Evolutionary conservation across 2,113 vertebrate species (phyloP), one percentile per base, ranked within the genome.

Genomic region (Saguinus imperator): DNA sequence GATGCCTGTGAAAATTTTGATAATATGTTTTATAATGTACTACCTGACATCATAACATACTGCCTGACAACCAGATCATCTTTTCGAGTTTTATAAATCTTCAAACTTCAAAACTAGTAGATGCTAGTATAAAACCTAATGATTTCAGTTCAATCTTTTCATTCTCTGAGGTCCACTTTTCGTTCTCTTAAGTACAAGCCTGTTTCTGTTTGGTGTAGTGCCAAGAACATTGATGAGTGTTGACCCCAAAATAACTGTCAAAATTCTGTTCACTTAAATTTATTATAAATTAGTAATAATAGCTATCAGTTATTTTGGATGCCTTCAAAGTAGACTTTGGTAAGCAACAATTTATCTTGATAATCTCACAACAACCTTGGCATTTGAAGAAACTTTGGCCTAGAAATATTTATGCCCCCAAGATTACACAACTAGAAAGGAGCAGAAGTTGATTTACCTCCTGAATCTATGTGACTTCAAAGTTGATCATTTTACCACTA

Each of bases 221-320:
- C 80, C 89, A 81, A 89, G 35, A 50, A 61, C 75, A 68, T 92
- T 92, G 57, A 68, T 77, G 20, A 84, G 66, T 79, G 29, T 58
- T 92, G 64, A 50, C 61, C 61, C 45, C 25, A 55, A 87, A 57
- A 68, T 86, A 92, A 84, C 55, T 90, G 58, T 92, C 89, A 86
- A 89, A 92, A n/a, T 40, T 93, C 57, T 89, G 23, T 90, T 93
- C 68, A 40, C 55, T 94, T 84, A 80, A 70, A 87, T 40, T 88
- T 10, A 91, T 64, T 80, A 35, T 82, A 95, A 95, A 81, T 95
- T 91, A 96, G 27, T 89, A 77, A 75, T 88, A 94, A 73, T 92
- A 55, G 25, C 64, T 29, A 37, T 89, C 70, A 83, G 94, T 89
- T 81, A 81, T 89, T 91, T 88, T 91, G 35, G 92, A 35, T 94